Evolutionary conservation across 2,113 vertebrate species (phyloP), one percentile per base, ranked within the genome.

Genomic region (Alouatta palliata): DNA sequence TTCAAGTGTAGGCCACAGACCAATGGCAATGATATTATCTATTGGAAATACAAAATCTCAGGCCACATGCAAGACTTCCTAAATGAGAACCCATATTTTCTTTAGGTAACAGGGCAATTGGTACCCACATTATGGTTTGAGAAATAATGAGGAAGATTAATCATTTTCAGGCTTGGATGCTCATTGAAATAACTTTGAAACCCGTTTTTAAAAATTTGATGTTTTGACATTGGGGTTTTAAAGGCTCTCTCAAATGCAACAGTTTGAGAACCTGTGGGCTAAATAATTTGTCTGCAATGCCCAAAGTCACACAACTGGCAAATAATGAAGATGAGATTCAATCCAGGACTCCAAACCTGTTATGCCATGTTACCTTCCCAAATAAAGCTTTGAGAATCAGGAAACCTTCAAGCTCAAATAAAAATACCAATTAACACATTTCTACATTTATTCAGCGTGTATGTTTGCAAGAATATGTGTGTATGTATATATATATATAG

Each of bases 151-250:
- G 10, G 2, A 21, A 27, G 32, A 49, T 10, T 16, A 81, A 43
- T 94, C 30, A 27, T 64, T 75, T 20, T 43, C 8, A 49, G 21
- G 47, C 54, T 91, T 85, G 19, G 2, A 9, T 81, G n/a, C 12
- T 85, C 35, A 40, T 2, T 61, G 40, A 95, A 91, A 80, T 95
- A 64, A 94, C 13, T 19, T 30, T 91, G 47, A 95, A 64, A 47
- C 27, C 6, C 40, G 6, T 47, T 86, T 61, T 23, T 45, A 64
- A 87, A 90, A 68, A 25, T 47, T 13, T 32, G 20, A 49, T 79
- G 19, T 14, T 32, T 80, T 8, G 35, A 1, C 2, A 11, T n/a
- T 40, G 13, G 13, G 19, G 21, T 19, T 79, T 91, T 27, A 37
- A 86, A 93, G 64, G 9, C 23, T 79, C 9, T 6, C 27, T 87